These are phyloP conservation scores for Chirona hameri DNA, from an alignment of 2,888 invertebrate genomes.

Conservation along the genomic window DNA sequence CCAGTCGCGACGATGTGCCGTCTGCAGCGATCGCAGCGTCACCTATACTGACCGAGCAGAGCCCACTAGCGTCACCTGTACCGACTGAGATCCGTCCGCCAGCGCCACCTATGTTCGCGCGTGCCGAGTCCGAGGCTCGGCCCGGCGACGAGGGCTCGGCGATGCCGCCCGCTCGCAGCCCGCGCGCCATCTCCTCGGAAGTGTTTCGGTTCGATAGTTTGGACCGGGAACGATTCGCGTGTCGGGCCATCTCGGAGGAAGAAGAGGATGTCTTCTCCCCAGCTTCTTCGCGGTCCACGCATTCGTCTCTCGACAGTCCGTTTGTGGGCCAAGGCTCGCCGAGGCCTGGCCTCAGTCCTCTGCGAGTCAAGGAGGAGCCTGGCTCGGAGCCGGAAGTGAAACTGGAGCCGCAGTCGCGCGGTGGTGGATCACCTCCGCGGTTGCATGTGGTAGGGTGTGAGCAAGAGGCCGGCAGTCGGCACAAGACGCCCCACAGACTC, in stretches of 20 bases:
- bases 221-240: slow-evolving; percentile 46
- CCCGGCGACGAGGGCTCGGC: slow-evolving; percentile 32
- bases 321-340: slow-evolving; percentile 53
- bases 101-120: slow-evolving; percentile 5
- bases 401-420: slow-evolving; percentile 33
- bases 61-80: background rate
- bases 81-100: background rate
- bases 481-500: background rate
- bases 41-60: background rate
- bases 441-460: slow-evolving; percentile 8
- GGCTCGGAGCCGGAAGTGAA: slow-evolving; percentile 46
- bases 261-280: slow-evolving; percentile 60
- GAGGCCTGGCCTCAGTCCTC: slow-evolving; percentile 52
- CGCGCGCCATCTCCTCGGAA: slow-evolving; percentile 44
- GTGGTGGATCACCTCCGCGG: slow-evolving; percentile 27
- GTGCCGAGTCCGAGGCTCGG: slow-evolving; percentile 33
- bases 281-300: slow-evolving; percentile 46
- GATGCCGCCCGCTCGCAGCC: slow-evolving; percentile 32
- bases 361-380: slow-evolving; percentile 53
- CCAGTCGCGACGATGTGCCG: slow-evolving; percentile 1
- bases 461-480: background rate
- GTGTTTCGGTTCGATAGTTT: slow-evolving; percentile 55
- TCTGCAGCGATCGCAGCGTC: background rate
- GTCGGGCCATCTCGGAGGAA: slow-evolving; percentile 47
- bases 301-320: slow-evolving; percentile 55